Evolutionary conservation across 2,113 vertebrate genomes (phyloP).

Genomic region (Theropithecus gelada): DNA sequence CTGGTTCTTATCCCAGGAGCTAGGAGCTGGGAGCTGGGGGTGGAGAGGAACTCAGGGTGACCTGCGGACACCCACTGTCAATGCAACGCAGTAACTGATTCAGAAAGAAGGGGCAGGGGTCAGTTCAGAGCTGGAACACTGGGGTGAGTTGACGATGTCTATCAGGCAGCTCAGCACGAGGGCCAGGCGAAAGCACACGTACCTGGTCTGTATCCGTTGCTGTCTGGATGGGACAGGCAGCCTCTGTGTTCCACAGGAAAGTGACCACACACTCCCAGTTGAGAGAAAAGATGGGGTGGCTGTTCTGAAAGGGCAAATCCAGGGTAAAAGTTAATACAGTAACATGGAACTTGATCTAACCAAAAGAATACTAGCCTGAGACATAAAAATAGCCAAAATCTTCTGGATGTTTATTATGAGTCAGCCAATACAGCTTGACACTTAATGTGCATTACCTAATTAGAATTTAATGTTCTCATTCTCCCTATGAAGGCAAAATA

Average conservation of each 20-base stretch:
- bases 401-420: accelerated
- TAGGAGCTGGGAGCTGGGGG: accelerated
- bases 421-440: background rate
- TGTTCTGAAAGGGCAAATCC: conserved; percentile 84
- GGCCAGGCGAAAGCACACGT: background rate
- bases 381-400: accelerated
- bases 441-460: accelerated
- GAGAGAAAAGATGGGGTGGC: conserved; percentile 88
- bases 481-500: accelerated
- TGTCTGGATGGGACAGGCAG: conserved; percentile 92
- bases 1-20: background rate
- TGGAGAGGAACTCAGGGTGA: accelerated
- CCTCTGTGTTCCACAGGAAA: conserved; percentile 94
- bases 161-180: accelerated
- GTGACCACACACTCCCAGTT: conserved; percentile 90
- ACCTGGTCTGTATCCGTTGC: conserved; percentile 86
- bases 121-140: accelerated
- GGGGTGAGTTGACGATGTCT: accelerated
- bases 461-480: accelerated
- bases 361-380: accelerated
- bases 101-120: background rate
- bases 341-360: accelerated
- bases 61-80: background rate
- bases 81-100: accelerated
- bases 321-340: background rate